Percentiles rank a stretch among this genome's conserved stretches.
Evolutionary conservation across 1,140 invertebrate species (phyloP).

Genomic region (Frieseomelitta varia): DNA sequence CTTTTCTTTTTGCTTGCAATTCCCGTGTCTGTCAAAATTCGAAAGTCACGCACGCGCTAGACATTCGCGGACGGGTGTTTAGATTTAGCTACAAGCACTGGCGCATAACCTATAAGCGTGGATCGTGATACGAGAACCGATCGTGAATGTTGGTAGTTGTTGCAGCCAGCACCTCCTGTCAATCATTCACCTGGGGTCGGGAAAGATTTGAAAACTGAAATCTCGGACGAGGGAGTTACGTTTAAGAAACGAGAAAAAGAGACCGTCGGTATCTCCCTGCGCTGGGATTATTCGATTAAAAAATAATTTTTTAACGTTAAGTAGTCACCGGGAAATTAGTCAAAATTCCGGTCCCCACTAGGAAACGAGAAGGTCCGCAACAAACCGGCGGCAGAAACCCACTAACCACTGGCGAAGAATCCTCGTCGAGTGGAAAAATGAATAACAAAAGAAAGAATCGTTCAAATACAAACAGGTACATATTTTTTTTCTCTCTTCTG

Average conservation of each 20-base stretch:
- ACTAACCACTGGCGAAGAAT: conserved; percentile 74
- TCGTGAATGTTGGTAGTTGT: conserved; percentile 67
- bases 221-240: conserved; percentile 13
- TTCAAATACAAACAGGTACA: conserved; percentile 80
- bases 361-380: conserved; percentile 82
- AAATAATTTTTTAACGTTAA: conserved; percentile 55
- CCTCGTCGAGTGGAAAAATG: conserved; percentile 78
- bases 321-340: conserved; percentile 77
- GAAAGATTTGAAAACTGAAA: conserved; percentile 19
- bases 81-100: conserved; percentile 5
- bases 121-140: conserved; percentile 53
- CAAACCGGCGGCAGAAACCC: conserved; percentile 81
- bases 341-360: conserved; percentile 85
- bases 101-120: conserved; percentile 71
- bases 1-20: conserved; percentile 31
- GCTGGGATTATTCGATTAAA: conserved; percentile 38
- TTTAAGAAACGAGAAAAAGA: not conserved
- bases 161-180: conserved; percentile 22
- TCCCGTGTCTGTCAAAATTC: conserved; percentile 49
- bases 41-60: conserved; percentile 51
- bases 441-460: conserved; percentile 82
- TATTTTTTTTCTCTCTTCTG: not conserved
- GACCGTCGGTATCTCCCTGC: not conserved
- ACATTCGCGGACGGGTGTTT: conserved; percentile 34
- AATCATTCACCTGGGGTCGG: not conserved